Conservation (phyloP, 2,113 vertebrate genomes). For the Cyanoderma ruficeps region DNA sequence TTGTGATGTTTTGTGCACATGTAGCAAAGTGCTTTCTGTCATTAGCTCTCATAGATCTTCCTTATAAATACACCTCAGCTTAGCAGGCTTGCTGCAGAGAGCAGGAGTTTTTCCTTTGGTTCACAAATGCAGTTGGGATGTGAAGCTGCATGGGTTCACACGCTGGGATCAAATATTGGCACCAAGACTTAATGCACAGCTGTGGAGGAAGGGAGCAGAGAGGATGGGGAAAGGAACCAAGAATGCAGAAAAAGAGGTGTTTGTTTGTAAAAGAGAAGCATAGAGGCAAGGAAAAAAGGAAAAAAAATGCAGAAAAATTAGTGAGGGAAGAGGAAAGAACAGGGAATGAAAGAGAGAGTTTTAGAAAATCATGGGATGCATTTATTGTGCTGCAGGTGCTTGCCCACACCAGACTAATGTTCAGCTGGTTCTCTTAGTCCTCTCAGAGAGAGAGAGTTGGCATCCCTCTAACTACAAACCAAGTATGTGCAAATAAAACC, state of each 20-base stretch:
- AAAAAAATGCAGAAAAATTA: background rate
- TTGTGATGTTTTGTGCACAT: background rate
- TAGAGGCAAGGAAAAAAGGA: background rate
- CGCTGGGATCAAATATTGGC: background rate
- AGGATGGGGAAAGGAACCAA: background rate
- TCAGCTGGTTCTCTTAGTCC: background rate
- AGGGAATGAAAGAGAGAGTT: background rate
- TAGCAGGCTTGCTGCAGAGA: background rate
- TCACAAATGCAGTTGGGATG: background rate
- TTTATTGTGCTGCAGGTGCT: background rate
- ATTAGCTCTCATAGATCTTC: background rate
- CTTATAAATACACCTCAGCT: background rate
- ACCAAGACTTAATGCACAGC: background rate
- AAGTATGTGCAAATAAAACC: background rate
- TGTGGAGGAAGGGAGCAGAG: background rate
- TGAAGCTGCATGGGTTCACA: background rate
- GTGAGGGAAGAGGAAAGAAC: background rate
- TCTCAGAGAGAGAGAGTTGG: background rate
- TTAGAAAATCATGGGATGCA: background rate
- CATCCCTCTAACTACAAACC: background rate
- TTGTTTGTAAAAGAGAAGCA: background rate
- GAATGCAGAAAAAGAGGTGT: background rate
- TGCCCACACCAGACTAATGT: background rate
- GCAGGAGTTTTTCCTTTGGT: background rate
- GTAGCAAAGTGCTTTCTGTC: background rate